Percentiles rank a stretch among this genome's conserved stretches.
Evolutionary conservation across 2,888 invertebrate species (phyloP).

Genomic region (Eupeodes luniger): DNA sequence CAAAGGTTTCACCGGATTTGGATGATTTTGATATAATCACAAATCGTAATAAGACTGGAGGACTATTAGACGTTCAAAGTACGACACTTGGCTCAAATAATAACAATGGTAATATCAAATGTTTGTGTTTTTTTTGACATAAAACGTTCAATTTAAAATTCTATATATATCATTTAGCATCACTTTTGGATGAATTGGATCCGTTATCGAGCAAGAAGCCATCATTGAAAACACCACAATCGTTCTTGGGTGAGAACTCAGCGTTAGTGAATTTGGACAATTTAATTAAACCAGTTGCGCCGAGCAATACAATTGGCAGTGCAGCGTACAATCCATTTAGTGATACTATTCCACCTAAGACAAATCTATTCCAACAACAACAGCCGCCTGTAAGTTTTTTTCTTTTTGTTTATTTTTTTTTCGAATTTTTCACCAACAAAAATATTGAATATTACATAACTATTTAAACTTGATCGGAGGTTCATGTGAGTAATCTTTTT

Average conservation of each 20-base stretch:
- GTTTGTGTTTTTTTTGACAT: neutral
- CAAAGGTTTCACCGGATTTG: slow-evolving; percentile 87
- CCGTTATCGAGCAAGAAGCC: slow-evolving; percentile 80
- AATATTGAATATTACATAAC: neutral
- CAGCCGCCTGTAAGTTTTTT: slow-evolving; percentile 82
- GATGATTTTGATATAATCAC: slow-evolving; percentile 95
- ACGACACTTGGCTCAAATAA: slow-evolving; percentile 82
- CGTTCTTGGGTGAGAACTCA: slow-evolving; percentile 98
- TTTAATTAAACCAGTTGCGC: slow-evolving; percentile 89
- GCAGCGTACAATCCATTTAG: slow-evolving; percentile 84
- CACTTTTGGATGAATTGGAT: slow-evolving; percentile 84
- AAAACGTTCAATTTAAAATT: neutral
- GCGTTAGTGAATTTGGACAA: slow-evolving; percentile 98
- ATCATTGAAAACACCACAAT: slow-evolving; percentile 92
- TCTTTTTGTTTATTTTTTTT: neutral
- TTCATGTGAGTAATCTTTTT: slow-evolving; percentile 41
- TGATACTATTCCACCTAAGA: slow-evolving; percentile 84
- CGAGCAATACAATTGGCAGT: slow-evolving; percentile 80
- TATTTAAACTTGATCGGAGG: slow-evolving; percentile 14
- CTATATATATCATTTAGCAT: slow-evolving; percentile 78
- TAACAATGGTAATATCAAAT: slow-evolving; percentile 80
- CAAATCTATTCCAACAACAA: slow-evolving; percentile 87
- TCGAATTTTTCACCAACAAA: neutral
- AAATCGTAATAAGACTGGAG: slow-evolving; percentile 87
- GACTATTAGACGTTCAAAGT: slow-evolving; percentile 78